Evolutionary conservation across 2,113 vertebrate species (phyloP).

Genomic region (Melierax canorus): DNA sequence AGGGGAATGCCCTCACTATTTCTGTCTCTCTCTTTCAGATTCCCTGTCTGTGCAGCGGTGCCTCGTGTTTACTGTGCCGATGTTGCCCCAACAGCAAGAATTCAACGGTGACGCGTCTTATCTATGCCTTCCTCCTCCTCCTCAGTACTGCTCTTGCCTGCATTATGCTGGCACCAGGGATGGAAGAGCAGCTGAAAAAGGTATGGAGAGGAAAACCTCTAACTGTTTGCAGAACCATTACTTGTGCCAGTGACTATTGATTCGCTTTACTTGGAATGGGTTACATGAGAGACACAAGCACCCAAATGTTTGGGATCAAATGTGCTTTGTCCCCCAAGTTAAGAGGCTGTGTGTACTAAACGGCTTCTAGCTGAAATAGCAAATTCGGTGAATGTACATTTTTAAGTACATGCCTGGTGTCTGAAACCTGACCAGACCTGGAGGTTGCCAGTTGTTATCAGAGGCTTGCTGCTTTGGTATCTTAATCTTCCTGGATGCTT

Average conservation of each 20-base stretch:
- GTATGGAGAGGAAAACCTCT: slow-evolving; percentile 44
- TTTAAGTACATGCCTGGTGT: not conserved
- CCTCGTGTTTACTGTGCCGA: slow-evolving; percentile 83
- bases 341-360: fast-evolving
- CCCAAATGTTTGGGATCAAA: not conserved
- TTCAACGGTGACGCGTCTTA: slow-evolving; percentile 85
- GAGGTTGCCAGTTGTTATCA: not conserved
- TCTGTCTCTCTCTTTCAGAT: slow-evolving; percentile 68
- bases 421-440: not conserved
- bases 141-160: slow-evolving; percentile 82
- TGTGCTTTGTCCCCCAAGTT: not conserved
- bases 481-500: not conserved
- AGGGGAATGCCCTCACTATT: not conserved
- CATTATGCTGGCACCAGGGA: slow-evolving; percentile 84
- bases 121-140: slow-evolving; percentile 86
- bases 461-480: not conserved
- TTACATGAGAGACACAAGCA: not conserved
- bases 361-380: not conserved
- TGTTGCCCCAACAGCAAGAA: slow-evolving; percentile 87
- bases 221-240: not conserved
- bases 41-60: slow-evolving; percentile 86
- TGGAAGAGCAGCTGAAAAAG: slow-evolving; percentile 85
- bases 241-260: not conserved
- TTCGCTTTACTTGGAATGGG: not conserved
- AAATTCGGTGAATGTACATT: not conserved